Percentiles rank a stretch among this genome's conserved stretches.
These are phyloP conservation scores for Cheilinus undulatus DNA, from an alignment of 2,113 vertebrate species.

Conservation along the genomic window DNA sequence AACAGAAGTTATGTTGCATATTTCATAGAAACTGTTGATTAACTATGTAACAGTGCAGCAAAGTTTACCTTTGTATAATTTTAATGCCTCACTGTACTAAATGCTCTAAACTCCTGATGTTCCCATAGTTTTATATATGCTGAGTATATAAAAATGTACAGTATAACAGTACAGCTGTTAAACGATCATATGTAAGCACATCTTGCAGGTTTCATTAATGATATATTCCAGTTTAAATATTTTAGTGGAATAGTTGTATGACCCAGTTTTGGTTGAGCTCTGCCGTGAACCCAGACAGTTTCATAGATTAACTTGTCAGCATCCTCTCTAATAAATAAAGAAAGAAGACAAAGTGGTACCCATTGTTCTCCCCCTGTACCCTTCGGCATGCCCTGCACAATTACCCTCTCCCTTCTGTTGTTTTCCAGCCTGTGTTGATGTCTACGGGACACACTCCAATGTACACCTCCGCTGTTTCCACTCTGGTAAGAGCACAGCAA, in stretches of 20 bases:
- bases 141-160: neutral
- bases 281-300: slow-evolving; percentile 16
- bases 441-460: slow-evolving; percentile 86
- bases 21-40: too few species aligned
- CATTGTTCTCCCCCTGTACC: slow-evolving; percentile 31
- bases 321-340: slow-evolving; percentile 4
- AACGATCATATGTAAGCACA: neutral
- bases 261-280: slow-evolving; percentile 4
- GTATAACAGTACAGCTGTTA: neutral
- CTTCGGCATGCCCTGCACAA: slow-evolving; percentile 49
- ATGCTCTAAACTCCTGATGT: too few species aligned
- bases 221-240: too few species aligned
- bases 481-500: slow-evolving; percentile 83
- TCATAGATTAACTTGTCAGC: slow-evolving; percentile 7
- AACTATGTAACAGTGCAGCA: too few species aligned
- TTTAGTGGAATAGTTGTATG: too few species aligned
- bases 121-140: too few species aligned
- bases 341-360: neutral
- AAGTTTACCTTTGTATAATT: too few species aligned
- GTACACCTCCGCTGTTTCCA: slow-evolving; percentile 87
- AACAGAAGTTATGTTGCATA: too few species aligned
- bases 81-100: too few species aligned
- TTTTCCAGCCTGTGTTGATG: slow-evolving; percentile 87
- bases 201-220: neutral
- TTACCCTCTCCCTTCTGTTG: slow-evolving; percentile 79